Conservation (phyloP, 2,113 vertebrate species). For the Athene cunicularia region DNA sequence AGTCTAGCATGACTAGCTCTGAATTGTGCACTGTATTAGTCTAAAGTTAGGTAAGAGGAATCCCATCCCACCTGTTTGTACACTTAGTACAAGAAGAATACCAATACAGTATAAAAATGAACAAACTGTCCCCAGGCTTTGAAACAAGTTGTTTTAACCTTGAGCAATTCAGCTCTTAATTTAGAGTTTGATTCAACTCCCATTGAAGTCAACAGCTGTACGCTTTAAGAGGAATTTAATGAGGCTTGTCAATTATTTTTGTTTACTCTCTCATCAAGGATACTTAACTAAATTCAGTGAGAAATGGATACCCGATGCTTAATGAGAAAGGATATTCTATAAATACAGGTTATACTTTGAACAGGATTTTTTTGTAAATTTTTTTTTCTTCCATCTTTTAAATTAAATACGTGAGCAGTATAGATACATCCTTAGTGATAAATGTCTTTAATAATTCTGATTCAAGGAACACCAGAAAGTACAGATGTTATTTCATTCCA, state of each 20-base stretch:
- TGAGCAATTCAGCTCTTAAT: conserved; percentile 36
- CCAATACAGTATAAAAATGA: conserved; percentile 20
- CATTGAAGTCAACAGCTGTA: conserved; percentile 23
- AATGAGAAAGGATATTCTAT: neutral
- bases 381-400: neutral
- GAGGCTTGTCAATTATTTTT: conserved; percentile 32
- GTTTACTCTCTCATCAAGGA: conserved; percentile 21
- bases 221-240: conserved; percentile 44
- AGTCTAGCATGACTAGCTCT: neutral
- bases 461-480: neutral
- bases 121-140: conserved; percentile 26
- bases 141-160: conserved; percentile 42
- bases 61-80: conserved; percentile 42
- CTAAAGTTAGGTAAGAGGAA: conserved; percentile 24
- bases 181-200: conserved; percentile 16
- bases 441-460: neutral
- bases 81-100: conserved; percentile 18
- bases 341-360: neutral
- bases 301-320: conserved; percentile 9
- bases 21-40: neutral
- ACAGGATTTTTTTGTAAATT: neutral
- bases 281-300: conserved; percentile 5
- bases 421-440: neutral
- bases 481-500: neutral
- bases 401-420: neutral